These are phyloP conservation scores for Hydraecia micacea DNA, from an alignment of 2,888 invertebrate genomes.

Conservation along the genomic window DNA sequence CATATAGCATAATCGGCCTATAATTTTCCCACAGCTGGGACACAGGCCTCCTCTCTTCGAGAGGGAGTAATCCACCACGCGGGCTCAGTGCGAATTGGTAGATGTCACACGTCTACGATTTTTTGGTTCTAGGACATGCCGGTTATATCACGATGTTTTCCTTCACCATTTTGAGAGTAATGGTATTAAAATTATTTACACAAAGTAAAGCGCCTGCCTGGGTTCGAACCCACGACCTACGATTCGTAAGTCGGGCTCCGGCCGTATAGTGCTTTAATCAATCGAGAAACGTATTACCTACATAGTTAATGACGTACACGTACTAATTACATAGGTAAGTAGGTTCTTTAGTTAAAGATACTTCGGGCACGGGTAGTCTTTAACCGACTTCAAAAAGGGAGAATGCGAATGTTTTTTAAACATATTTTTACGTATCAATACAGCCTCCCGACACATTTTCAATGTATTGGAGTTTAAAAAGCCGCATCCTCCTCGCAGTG, in stretches of 20 bases:
- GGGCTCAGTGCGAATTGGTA: not conserved
- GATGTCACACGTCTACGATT: not conserved
- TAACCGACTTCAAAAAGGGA: not conserved
- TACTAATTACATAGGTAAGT: not conserved
- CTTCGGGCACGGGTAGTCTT: not conserved
- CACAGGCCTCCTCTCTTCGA: not conserved
- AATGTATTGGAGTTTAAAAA: slow-evolving; percentile 54
- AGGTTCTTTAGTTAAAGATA: not conserved
- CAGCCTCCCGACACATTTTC: slow-evolving; percentile 15
- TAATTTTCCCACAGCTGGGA: not conserved
- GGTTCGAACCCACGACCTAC: not conserved
- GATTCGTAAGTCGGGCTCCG: not conserved
- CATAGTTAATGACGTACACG: too few relatives aligned
- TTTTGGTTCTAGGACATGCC: not conserved
- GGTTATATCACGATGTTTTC: not conserved
- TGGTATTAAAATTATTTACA: not conserved
- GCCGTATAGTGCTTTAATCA: not conserved
- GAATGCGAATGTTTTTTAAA: not conserved
- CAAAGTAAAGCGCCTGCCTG: not conserved
- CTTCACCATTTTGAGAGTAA: not conserved
- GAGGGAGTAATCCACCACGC: not conserved
- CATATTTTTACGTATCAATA: slow-evolving; percentile 1
- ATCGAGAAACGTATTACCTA: not conserved
- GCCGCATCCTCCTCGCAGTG: slow-evolving; percentile 40
- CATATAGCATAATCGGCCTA: not conserved